Evolutionary conservation across 2,888 invertebrate species (phyloP).

Genomic region (Trichogramma dendrolimi): DNA sequence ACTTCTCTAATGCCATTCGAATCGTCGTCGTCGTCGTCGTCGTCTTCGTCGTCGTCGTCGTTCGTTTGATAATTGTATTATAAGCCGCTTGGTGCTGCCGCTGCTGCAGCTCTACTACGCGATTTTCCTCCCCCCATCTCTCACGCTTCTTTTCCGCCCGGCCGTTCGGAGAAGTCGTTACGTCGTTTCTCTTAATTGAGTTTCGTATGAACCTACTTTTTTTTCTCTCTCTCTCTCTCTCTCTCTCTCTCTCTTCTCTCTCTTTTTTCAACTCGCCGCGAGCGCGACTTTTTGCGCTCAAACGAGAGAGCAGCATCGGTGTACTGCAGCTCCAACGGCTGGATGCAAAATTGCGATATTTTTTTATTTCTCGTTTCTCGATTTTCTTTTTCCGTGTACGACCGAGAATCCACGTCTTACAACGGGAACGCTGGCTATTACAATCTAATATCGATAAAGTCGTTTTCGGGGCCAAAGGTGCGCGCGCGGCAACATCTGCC

Average conservation of each 20-base stretch:
- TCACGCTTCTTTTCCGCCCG: conserved; percentile 12
- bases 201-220: conserved; percentile 31
- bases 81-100: conserved; percentile 32
- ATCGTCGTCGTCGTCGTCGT: conserved; percentile 19
- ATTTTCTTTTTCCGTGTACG: too few species aligned
- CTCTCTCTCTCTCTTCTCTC: neutral
- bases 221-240: conserved; percentile 11
- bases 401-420: too few species aligned
- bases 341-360: too few species aligned
- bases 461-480: too few species aligned
- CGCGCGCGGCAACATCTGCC: neutral
- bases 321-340: too few species aligned
- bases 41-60: too few species aligned
- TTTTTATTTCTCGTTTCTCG: too few species aligned
- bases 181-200: conserved; percentile 39
- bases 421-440: too few species aligned
- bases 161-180: conserved; percentile 1
- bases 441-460: too few species aligned
- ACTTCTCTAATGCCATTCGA: conserved; percentile 42
- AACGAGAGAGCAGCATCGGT: too few species aligned
- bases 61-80: conserved; percentile 42
- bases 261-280: too few species aligned
- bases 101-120: conserved; percentile 11
- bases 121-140: conserved; percentile 18
- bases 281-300: too few species aligned